phyloP scores from a whole-genome alignment of 2,888 invertebrate species.

The Branchellion lobata region DNA sequence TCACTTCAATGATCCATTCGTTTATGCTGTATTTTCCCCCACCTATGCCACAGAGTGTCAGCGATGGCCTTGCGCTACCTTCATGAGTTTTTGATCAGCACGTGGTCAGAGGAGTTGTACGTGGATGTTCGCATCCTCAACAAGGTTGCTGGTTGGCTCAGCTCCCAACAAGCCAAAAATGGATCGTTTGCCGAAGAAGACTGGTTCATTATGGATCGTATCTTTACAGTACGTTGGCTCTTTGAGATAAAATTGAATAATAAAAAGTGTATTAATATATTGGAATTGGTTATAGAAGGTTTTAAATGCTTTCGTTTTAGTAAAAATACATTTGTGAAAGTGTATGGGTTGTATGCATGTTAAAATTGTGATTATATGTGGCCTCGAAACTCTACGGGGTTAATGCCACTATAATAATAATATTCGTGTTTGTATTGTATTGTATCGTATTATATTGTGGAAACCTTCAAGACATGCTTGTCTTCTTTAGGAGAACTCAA shows the following conservation, averaged over 20 bases:
- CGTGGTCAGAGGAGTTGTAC: slow-evolving; percentile 51
- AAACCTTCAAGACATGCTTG: not conserved
- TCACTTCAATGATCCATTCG: too few relatives aligned
- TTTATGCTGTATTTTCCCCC: too few relatives aligned
- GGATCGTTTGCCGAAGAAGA: slow-evolving; percentile 50
- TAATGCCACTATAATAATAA: too few relatives aligned
- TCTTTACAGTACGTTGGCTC: slow-evolving; percentile 48
- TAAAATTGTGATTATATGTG: too few relatives aligned
- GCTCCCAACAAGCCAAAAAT: slow-evolving; percentile 46
- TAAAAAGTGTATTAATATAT: not conserved
- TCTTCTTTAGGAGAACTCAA: too few relatives aligned
- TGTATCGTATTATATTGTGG: not conserved
- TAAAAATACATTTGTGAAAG: too few relatives aligned
- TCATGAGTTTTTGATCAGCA: slow-evolving; percentile 72
- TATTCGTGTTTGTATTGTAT: too few relatives aligned
- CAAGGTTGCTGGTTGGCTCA: slow-evolving; percentile 52
- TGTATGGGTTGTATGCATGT: too few relatives aligned
- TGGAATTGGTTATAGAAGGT: too few relatives aligned
- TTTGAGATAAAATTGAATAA: not conserved
- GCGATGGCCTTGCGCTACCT: slow-evolving; percentile 84
- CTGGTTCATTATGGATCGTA: slow-evolving; percentile 49
- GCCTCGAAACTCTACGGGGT: too few relatives aligned
- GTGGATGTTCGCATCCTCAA: slow-evolving; percentile 50
- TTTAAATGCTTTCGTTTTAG: too few relatives aligned
- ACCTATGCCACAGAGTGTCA: slow-evolving; percentile 79